Evolutionary conservation across 37 sponge, comb jelly and placozoan species (phyloP).

Genomic region (Agelas oroides): DNA sequence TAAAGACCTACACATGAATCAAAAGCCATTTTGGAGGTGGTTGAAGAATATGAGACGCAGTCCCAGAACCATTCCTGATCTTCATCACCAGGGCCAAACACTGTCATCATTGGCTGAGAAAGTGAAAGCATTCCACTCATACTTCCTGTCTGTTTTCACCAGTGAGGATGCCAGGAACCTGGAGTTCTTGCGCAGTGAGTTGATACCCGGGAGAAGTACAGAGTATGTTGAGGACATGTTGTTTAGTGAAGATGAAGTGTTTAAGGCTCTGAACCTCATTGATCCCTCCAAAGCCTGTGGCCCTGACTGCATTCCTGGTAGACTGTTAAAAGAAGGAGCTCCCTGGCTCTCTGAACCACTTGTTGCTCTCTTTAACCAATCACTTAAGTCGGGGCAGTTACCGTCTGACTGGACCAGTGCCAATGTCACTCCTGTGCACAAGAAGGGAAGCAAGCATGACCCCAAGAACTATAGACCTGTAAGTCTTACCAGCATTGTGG

Average conservation of each 20-base stretch:
- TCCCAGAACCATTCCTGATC: no score
- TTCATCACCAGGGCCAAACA: background rate
- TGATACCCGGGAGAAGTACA: no score
- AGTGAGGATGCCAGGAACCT: background rate
- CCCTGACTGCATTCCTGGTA: constrained; percentile 20
- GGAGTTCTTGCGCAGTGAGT: background rate
- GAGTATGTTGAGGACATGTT: no score
- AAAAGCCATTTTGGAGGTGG: no score
- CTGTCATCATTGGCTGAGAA: background rate
- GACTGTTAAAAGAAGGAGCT: constrained; percentile 29
- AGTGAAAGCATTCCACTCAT: background rate
- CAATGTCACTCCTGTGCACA: constrained; percentile 29
- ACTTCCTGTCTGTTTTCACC: background rate
- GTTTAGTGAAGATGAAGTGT: no score
- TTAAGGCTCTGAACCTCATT: background rate
- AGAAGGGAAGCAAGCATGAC: constrained; percentile 8
- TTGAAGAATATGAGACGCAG: no score
- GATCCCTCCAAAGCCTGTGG: background rate
- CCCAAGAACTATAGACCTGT: constrained; percentile 31
- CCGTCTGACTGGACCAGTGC: constrained; percentile 48
- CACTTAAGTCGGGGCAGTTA: background rate
- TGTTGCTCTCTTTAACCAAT: background rate
- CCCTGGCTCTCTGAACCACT: constrained; percentile 10
- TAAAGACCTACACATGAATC: no score
- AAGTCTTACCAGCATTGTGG: constrained; percentile 30